Evolutionary conservation across 1,140 invertebrate genomes (phyloP), one percentile per base, ranked within the genome.

Genomic region (Eupristina koningsbergeri): DNA sequence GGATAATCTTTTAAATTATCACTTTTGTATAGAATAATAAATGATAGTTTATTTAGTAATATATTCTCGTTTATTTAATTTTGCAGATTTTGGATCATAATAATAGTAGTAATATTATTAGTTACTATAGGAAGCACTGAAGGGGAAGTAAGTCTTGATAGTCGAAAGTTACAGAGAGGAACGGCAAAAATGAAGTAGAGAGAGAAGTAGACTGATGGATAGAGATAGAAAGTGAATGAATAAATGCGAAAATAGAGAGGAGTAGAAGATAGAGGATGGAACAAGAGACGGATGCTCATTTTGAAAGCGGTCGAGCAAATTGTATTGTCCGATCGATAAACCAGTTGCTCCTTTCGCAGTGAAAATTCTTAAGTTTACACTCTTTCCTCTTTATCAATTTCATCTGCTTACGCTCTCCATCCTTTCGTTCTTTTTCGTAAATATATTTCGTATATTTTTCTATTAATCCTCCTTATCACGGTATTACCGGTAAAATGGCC

Each of bases 221-320:
- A 67, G 61, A 64, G 26, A 79, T 7, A 34, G 31, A 31, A 1
- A 41, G 7, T 47, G 41, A 29, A 9, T 47, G 41, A 29, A n/a
- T 8, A 41, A 29, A 69, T 7, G 36, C 22, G 29, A 39, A 39
- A 6, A 9, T 17, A 58, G 34, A 61, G 34, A 79, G n/a, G 29
- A 6, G 17, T 36, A 50, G 73, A 58, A 64, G 76, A 26, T 26
- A 78, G 58, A 17, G 61, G 50, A 50, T 9, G 6, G 34, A 41
- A 67, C 45, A 41, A n/a, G 82, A 76, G 45, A 67, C 50, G n/a
- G 63, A 83, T 78, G 73, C 80, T 75, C 58, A 29, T 63, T 50
- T 77, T 58, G 71, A 79, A 73, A 73, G 50, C 47, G 76, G 64
- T 64, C 47, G 34, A 77, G 81, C 61, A 41, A 76, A 83, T 77